Evolutionary conservation across 2,888 invertebrate species (phyloP).

Genomic region (Campaea margaritaria): DNA sequence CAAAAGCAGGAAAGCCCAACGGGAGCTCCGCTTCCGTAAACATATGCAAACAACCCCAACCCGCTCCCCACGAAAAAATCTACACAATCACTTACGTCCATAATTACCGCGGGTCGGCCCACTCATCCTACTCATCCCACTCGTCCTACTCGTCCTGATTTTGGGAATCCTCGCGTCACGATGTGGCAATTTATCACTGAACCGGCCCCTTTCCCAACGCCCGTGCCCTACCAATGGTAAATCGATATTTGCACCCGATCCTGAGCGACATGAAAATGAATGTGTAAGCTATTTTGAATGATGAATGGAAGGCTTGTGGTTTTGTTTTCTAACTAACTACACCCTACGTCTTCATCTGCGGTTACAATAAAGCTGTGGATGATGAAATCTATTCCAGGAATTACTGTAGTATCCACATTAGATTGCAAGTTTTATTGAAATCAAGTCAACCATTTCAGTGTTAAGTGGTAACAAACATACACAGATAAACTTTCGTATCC

Average conservation of each 20-base stretch:
- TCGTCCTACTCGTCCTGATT: conserved; percentile 52
- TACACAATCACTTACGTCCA: conserved; percentile 33
- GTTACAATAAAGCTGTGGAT: too few relatives aligned
- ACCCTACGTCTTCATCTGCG: too few relatives aligned
- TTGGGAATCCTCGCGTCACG: conserved; percentile 61
- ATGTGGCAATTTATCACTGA: conserved; percentile 66
- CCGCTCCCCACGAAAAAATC: conserved; percentile 22
- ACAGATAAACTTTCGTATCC: too few relatives aligned
- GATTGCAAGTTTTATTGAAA: too few relatives aligned
- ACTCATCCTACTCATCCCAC: conserved; percentile 7
- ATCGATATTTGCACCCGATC: conserved; percentile 67
- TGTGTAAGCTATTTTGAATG: conserved; percentile 25
- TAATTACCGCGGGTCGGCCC: conserved; percentile 29
- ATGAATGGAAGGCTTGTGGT: conserved; percentile 16
- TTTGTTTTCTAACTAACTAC: not conserved
- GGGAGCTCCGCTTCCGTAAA: conserved; percentile 5
- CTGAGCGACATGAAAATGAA: conserved; percentile 36
- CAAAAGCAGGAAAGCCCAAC: conserved; percentile 3
- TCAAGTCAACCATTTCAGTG: too few relatives aligned
- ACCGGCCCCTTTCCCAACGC: conserved; percentile 55
- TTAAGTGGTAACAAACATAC: too few relatives aligned
- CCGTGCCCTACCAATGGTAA: conserved; percentile 64
- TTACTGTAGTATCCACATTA: too few relatives aligned
- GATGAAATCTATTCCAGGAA: too few relatives aligned
- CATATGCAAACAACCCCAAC: conserved; percentile 18